Conservation (phyloP, 37 sponge, comb jelly and placozoan species). For the Chondrilla cf. caribensis region DNA sequence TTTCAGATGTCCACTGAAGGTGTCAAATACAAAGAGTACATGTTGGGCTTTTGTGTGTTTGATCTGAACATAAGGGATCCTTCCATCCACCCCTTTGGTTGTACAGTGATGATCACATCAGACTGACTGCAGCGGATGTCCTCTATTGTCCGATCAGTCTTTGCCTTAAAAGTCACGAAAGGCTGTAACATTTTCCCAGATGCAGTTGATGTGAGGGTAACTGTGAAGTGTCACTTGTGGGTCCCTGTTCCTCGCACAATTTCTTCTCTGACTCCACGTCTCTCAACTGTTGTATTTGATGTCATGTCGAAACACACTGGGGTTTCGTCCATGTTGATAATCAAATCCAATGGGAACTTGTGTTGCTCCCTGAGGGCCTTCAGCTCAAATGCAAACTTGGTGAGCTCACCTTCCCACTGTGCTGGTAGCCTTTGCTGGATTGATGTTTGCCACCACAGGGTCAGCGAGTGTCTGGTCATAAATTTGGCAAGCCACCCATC, state of each 20-base stretch:
- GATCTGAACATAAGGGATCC: conserved; percentile 10
- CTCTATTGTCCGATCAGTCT: not conserved
- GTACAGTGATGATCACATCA: not conserved
- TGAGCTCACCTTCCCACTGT: too few species aligned
- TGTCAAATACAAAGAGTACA: conserved; percentile 24
- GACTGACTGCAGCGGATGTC: not conserved
- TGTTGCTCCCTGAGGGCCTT: not conserved
- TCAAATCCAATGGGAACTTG: conserved; percentile 8
- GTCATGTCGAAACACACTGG: too few species aligned
- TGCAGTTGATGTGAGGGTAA: conserved; percentile 21
- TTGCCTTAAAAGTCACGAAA: conserved; percentile 28
- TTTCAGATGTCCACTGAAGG: conserved; percentile 32
- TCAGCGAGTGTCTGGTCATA: too few species aligned
- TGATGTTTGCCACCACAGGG: too few species aligned
- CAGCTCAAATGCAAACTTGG: too few species aligned
- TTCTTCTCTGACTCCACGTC: too few species aligned
- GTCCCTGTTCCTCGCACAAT: conserved; percentile 9
- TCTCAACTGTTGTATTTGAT: too few species aligned
- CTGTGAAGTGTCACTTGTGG: conserved; percentile 9
- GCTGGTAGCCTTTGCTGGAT: too few species aligned
- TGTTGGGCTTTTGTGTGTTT: not conserved
- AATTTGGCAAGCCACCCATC: conserved; percentile 47
- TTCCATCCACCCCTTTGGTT: conserved; percentile 26
- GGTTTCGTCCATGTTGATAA: conserved; percentile 32
- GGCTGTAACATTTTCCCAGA: conserved; percentile 41